Evolutionary conservation across 2,797 vertebrate genomes (phyloP).

Genomic region (Microctenopoma steveboyesi): DNA sequence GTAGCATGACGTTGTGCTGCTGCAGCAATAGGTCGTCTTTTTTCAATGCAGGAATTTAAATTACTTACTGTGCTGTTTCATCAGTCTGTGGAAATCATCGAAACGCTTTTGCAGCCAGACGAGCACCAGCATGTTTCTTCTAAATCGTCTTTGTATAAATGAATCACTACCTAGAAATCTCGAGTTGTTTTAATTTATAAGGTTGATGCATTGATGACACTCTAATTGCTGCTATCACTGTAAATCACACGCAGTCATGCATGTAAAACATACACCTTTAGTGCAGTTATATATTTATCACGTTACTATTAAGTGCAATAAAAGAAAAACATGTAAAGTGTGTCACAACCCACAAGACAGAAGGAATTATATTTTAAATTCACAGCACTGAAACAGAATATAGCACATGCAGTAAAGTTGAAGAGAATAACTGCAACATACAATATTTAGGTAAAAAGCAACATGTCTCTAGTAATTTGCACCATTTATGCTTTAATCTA

Average conservation of each 20-base stretch:
- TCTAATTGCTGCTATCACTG: slow-evolving; percentile 5
- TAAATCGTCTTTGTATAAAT: slow-evolving; percentile 30
- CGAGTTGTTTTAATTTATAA: background rate
- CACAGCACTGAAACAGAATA: background rate
- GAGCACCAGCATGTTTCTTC: slow-evolving; percentile 37
- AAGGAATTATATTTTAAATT: background rate
- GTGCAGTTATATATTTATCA: background rate
- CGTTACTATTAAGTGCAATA: too few species aligned
- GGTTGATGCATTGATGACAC: background rate
- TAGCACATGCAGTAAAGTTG: background rate
- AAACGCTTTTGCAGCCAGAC: slow-evolving; percentile 45
- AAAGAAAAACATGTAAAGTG: slow-evolving; percentile 1
- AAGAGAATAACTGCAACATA: background rate
- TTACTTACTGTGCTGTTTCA: slow-evolving; percentile 30
- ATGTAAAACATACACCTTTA: background rate
- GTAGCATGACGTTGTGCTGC: slow-evolving; percentile 25
- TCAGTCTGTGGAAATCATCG: slow-evolving; percentile 45
- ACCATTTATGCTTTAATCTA: slow-evolving; percentile 1
- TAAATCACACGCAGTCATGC: background rate
- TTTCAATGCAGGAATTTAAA: slow-evolving; percentile 47
- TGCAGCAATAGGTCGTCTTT: slow-evolving; percentile 48
- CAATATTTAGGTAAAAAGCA: background rate
- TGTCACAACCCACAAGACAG: slow-evolving; percentile 5
- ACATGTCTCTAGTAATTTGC: background rate
- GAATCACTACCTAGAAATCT: background rate